Base-by-base conservation (phyloP, 2,888 invertebrate species). In the Scaptodrosophila latifasciaeformis region DNA sequence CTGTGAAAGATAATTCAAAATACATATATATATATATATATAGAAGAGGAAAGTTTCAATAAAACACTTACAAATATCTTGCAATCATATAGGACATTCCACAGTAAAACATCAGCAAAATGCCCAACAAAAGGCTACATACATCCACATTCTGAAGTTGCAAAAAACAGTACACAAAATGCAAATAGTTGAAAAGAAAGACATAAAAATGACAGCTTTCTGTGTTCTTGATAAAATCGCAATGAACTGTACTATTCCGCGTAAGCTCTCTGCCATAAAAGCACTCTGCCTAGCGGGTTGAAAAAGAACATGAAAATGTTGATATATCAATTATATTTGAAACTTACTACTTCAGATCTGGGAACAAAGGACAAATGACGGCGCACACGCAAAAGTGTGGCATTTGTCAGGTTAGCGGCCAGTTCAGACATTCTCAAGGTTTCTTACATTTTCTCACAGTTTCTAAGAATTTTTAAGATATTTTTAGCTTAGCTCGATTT, bases 31-130 rank as follows among this genome's bases (percentile, higher is more conserved):
- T 2, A 13, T 17, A 1, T 10, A 2, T 2, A 6, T 6, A 17
- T 4, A 2, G 4, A 35, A 0, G 13, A 3, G 30, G 10, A 1
- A 17, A 10, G 15, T 10, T 10, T 34, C 7, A 13, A 9, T 24
- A 21, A 1, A 2, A 17, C 27, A 65, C 65, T 62, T 21, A 65
- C 65, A 65, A 65, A 17, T 65, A 62, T 10, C 53, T 58, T 1
- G 39, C 10, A 4, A 55, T 40, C 47, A 61, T 13, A 24, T 49
- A 55, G 6, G 55, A 9, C 1, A 43, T 1, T 3, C 13, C 12
- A 34, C 12, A 34, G 1, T 9, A 27, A n/a, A 19, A 52, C 0
- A 30, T 4, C 10, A 19, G 0, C 7, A 56, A 0, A 0, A 56
- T n/a, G 4, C 31, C 1, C 0, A 62, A 1, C 6, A 6, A 10